phyloP scores from a whole-genome alignment of 1,140 invertebrate species.

The Pseudomyrmex dendroicus region DNA sequence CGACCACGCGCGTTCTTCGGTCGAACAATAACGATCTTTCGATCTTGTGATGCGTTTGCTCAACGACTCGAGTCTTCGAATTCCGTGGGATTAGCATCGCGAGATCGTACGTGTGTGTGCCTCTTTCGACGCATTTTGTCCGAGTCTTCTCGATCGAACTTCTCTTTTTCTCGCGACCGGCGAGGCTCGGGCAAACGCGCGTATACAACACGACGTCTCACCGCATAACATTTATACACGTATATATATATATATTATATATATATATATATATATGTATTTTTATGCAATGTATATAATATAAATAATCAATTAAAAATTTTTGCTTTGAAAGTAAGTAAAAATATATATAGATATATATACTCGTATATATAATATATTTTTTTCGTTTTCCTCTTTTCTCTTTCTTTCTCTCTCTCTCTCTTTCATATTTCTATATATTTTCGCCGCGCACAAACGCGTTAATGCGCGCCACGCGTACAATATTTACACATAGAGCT shows the following conservation, averaged over 20 bases:
- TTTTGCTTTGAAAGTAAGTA: conserved; percentile 78
- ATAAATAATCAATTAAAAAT: conserved; percentile 75
- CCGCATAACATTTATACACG: conserved; percentile 63
- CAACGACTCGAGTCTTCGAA: conserved; percentile 4
- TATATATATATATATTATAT: conserved; percentile 56
- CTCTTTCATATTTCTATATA: conserved; percentile 43
- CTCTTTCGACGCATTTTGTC: background rate
- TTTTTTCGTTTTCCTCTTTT: conserved; percentile 68
- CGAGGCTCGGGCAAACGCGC: background rate
- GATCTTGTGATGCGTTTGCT: background rate
- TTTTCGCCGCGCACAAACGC: conserved; percentile 22
- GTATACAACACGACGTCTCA: conserved; percentile 30
- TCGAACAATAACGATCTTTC: background rate
- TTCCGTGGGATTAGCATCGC: conserved; percentile 3
- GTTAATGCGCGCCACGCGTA: conserved; percentile 18
- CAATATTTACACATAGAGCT: conserved; percentile 17
- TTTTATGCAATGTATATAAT: conserved; percentile 61
- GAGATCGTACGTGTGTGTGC: conserved; percentile 30
- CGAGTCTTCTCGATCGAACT: background rate
- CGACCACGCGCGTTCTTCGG: too few species aligned
- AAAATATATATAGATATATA: conserved; percentile 77
- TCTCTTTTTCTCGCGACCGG: background rate
- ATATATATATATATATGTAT: conserved; percentile 57
- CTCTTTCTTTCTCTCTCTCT: conserved; percentile 51
- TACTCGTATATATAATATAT: conserved; percentile 69